Evolutionary conservation across 2,888 invertebrate genomes (phyloP).

Genomic region (Aelia acuminata): DNA sequence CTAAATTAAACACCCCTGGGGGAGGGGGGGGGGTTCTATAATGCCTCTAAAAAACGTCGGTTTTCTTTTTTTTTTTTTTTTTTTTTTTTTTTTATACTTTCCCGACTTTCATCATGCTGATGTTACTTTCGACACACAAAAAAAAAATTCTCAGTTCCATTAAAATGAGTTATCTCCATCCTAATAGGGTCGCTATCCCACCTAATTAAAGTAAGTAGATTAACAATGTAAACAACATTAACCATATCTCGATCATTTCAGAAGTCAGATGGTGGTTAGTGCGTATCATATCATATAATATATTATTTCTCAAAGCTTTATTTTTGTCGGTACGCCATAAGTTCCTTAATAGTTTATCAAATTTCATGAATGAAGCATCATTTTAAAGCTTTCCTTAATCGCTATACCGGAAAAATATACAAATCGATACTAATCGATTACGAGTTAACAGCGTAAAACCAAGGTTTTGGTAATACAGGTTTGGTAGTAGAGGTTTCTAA

Average conservation of each 20-base stretch:
- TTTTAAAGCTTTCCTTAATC: no score
- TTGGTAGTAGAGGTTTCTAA: no score
- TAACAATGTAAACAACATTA: slow-evolving; percentile 17
- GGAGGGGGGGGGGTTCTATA: no score
- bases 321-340: no score
- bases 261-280: not conserved
- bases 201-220: slow-evolving; percentile 24
- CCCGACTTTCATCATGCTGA: slow-evolving; percentile 40
- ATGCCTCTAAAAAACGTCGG: slow-evolving; percentile 32
- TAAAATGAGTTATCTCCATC: slow-evolving; percentile 25
- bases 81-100: slow-evolving; percentile 1
- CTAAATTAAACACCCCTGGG: slow-evolving; percentile 41
- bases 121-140: not conserved
- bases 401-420: no score
- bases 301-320: no score
- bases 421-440: not conserved
- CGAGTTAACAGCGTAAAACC: no score
- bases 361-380: no score
- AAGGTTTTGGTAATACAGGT: no score
- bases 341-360: no score
- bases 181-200: slow-evolving; percentile 42
- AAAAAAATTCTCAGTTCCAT: slow-evolving; percentile 35
- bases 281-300: no score
- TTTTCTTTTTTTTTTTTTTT: not conserved
- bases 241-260: not conserved